These are phyloP conservation scores for Dichetophora obliterata DNA, from an alignment of 2,888 invertebrate species.

Conservation along the genomic window DNA sequence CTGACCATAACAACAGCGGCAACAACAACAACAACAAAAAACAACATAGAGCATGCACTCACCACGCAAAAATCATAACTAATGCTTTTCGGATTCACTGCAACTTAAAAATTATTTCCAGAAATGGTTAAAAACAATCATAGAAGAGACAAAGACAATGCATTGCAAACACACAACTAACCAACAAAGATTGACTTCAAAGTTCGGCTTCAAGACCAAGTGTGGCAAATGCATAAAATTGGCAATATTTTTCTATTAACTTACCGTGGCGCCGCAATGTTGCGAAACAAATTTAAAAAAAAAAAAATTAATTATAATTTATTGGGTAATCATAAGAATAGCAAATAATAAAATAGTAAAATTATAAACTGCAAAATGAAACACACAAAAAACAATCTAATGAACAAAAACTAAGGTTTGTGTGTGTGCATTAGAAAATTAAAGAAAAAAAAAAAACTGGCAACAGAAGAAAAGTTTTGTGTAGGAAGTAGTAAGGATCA, in stretches of 20 bases:
- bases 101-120: background rate
- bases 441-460: too few relatives aligned
- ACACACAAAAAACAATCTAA: too few relatives aligned
- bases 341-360: too few relatives aligned
- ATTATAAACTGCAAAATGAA: too few relatives aligned
- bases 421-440: too few relatives aligned
- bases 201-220: background rate
- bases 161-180: too few relatives aligned
- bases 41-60: background rate
- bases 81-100: background rate
- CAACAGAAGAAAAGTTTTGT: too few relatives aligned
- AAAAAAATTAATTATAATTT: background rate
- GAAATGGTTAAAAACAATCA: conserved; percentile 20
- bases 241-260: background rate
- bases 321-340: background rate
- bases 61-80: background rate
- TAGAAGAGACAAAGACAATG: conserved; percentile 4
- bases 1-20: background rate
- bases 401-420: too few relatives aligned
- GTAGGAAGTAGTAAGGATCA: too few relatives aligned
- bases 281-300: background rate
- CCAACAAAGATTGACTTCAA: too few relatives aligned
- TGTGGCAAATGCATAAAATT: conserved; percentile 12
- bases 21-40: background rate
- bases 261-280: conserved; percentile 7